These are phyloP conservation scores for Popillia japonica DNA, from an alignment of 1,140 invertebrate species.

Conservation along the genomic window DNA sequence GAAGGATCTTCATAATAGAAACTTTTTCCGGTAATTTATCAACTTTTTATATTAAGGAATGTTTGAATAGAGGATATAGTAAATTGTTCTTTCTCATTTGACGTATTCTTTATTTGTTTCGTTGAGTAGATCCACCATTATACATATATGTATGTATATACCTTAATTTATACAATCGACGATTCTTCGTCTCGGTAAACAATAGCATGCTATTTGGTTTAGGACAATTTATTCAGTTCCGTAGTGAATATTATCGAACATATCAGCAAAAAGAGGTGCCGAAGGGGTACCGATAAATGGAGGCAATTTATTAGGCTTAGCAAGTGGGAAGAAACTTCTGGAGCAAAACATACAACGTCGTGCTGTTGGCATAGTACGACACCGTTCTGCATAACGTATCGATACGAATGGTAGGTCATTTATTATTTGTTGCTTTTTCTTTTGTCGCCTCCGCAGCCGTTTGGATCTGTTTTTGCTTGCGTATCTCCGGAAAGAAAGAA, in stretches of 20 bases:
- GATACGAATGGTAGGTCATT: slow-evolving; percentile 25
- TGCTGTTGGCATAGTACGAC: not conserved
- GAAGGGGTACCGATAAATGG: not conserved
- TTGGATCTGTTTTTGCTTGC: not conserved
- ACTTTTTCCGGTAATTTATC: no score
- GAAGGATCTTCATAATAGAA: no score
- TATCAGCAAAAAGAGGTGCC: not conserved
- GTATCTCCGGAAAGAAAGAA: not conserved
- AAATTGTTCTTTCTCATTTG: no score
- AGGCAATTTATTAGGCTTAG: slow-evolving; percentile 28
- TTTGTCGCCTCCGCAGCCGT: slow-evolving; percentile 9
- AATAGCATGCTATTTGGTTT: no score
- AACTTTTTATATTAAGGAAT: no score
- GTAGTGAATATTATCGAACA: not conserved
- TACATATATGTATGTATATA: no score
- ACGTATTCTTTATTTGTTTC: no score
- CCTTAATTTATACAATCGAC: no score
- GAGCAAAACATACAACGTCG: not conserved
- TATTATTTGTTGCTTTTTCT: slow-evolving; percentile 29
- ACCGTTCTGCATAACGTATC: slow-evolving; percentile 14
- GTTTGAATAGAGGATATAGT: no score
- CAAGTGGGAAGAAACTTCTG: not conserved
- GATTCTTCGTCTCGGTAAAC: no score
- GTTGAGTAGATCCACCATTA: no score
- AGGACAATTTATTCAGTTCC: not conserved